These are phyloP conservation scores for Trichonephila inaurata DNA, from an alignment of 1,140 invertebrate species.

Conservation along the genomic window DNA sequence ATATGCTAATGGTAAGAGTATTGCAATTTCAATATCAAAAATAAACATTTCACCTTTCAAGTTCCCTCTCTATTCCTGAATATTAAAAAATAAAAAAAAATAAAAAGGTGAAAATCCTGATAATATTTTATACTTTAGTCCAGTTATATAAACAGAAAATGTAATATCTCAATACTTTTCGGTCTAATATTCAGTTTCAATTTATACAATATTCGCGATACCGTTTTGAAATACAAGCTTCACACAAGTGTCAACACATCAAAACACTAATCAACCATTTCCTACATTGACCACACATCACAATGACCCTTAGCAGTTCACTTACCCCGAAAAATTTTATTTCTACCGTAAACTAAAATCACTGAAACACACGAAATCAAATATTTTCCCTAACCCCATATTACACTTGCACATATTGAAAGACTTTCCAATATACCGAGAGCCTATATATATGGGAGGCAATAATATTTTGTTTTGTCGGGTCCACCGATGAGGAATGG, in stretches of 20 bases:
- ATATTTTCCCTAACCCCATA: background rate
- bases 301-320: background rate
- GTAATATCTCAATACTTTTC: no score
- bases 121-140: no score
- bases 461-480: constrained; percentile 49
- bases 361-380: background rate
- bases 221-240: background rate
- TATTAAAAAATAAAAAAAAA: no score
- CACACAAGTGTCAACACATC: background rate
- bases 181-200: no score
- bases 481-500: background rate
- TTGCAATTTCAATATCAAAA: no score
- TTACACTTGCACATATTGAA: constrained; percentile 32
- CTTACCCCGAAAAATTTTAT: background rate
- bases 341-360: constrained; percentile 4
- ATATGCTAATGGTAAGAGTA: no score
- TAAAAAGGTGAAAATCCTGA: no score
- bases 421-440: constrained; percentile 1
- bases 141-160: no score
- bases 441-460: background rate
- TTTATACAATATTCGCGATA: no score
- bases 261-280: background rate
- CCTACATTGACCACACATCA: background rate
- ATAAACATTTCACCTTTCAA: no score
- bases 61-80: no score